Conservation (phyloP, 2,113 vertebrate species). For the Melanocharis versteri region DNA sequence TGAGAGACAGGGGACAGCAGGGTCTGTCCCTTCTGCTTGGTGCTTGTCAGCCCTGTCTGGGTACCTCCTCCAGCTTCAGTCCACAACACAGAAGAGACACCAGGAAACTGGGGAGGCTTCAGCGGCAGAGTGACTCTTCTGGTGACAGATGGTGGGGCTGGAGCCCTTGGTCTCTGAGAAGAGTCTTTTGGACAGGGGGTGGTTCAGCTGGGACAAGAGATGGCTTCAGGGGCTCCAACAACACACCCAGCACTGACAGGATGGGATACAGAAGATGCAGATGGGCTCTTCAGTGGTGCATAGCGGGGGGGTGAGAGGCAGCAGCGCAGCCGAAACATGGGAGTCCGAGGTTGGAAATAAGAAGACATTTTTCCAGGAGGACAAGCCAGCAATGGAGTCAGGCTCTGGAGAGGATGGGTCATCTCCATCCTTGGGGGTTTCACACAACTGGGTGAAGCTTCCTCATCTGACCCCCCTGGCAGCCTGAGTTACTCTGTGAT, state of each 20-base stretch:
- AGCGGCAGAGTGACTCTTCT: background rate
- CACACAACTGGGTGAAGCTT: background rate
- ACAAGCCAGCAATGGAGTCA: accelerated
- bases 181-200: accelerated
- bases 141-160: background rate
- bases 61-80: background rate
- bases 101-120: background rate
- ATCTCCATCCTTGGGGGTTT: background rate
- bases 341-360: background rate
- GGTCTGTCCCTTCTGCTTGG: background rate
- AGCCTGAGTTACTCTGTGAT: background rate
- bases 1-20: accelerated
- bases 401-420: accelerated
- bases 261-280: accelerated
- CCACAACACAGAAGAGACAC: background rate
- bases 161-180: background rate
- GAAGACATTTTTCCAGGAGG: background rate
- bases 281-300: background rate
- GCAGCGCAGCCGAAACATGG: background rate
- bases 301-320: background rate
- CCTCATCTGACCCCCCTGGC: accelerated
- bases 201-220: background rate
- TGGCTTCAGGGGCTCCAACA: background rate
- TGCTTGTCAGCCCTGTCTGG: background rate
- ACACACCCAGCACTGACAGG: accelerated